phyloP scores from a whole-genome alignment of 2,113 vertebrate species.

The Mustela lutreola region DNA sequence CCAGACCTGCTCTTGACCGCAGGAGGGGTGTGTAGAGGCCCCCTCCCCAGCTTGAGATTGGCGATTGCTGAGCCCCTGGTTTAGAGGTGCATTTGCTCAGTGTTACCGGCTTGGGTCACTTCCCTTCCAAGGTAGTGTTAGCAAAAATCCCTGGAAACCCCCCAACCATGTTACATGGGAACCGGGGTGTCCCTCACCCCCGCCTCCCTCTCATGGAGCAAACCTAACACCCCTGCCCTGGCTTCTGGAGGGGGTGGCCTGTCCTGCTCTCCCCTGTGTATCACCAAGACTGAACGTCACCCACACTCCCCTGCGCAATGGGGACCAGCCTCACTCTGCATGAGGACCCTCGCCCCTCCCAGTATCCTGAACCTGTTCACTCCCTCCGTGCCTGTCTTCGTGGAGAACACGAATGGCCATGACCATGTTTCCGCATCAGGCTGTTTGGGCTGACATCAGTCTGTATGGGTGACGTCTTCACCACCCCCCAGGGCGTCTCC shows the following conservation, averaged over 20 bases:
- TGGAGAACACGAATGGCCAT: background rate
- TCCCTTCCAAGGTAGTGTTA: conserved; percentile 83
- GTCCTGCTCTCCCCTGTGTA: background rate
- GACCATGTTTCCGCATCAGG: fast-evolving
- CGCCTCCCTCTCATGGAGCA: conserved; percentile 64
- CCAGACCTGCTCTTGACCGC: background rate
- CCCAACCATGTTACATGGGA: conserved; percentile 80
- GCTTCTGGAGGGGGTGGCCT: background rate
- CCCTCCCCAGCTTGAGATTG: conserved; percentile 57
- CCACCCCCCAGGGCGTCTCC: background rate
- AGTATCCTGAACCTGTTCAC: fast-evolving
- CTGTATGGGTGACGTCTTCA: fast-evolving
- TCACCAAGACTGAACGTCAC: background rate
- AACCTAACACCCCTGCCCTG: background rate
- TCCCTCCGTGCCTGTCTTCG: fast-evolving
- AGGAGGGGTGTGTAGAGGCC: background rate
- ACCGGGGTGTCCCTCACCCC: conserved; percentile 67
- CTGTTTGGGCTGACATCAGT: fast-evolving
- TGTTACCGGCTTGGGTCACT: conserved; percentile 82
- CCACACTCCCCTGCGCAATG: fast-evolving
- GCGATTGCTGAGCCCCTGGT: conserved; percentile 76
- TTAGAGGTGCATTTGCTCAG: conserved; percentile 82
- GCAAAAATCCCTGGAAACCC: conserved; percentile 68
- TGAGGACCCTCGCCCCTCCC: fast-evolving
- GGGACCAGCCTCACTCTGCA: fast-evolving